Evolutionary conservation across 2,113 vertebrate genomes (phyloP), one percentile per base, ranked within the genome.

Genomic region (Damaliscus lunatus): DNA sequence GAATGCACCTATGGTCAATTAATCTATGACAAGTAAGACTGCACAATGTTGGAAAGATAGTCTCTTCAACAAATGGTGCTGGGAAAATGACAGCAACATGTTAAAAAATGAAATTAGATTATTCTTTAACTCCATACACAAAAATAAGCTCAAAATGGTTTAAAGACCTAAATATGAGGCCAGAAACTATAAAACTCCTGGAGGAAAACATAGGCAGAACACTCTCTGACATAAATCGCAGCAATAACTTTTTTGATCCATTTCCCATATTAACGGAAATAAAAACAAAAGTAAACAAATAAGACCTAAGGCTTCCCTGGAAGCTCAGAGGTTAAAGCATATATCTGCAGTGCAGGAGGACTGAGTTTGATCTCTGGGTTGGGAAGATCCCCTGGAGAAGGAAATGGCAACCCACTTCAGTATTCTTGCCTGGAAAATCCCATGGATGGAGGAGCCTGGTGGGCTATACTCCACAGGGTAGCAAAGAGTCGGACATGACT

Each of bases 301-400:
- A 71, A 5, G n/a, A 71, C 67, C n/a, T 71, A 71, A 62, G 59
- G 6, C 59, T 62, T 31, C 59, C 29, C 59, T 62, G 59, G 13
- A 6, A 62, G 59, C 29, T 62, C 59, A 15, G 59, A 31, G 29
- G 59, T 62, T 31, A 62, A 62, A 31, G 59, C 29, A 62, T 31
- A 6, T 31, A 62, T 62, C 29, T 62, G 29, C 29, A 31, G 6
- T 62, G 13, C 1, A 0, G 29, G 59, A 62, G 29, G 29, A 6
- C 59, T 6, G 59, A 5, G 59, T 62, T 62, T 0, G 3, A 31
- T 62, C 59, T 13, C 59, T 62, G 59, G 59, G 59, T 62, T 15
- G 59, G 59, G 29, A 31, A 31, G 13, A 62, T 31, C 60, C 29
- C 13, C 60, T 31, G 29, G 60, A 31, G 60, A 62, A 62, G 13